Conservation (phyloP, 2,113 vertebrate genomes). For the Toxostoma redivivum region DNA sequence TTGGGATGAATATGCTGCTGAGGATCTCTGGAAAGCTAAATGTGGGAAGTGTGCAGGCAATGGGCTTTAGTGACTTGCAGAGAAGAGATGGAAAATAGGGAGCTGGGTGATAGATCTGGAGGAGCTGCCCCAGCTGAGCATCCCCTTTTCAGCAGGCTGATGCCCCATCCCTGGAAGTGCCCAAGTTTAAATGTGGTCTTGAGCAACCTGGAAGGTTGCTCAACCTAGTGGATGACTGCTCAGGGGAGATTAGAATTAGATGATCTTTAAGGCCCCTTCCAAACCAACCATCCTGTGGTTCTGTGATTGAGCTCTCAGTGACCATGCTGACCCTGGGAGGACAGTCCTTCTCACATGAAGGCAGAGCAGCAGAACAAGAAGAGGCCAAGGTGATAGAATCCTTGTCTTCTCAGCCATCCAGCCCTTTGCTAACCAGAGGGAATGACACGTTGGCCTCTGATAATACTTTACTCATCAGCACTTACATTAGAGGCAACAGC, state of each 20-base stretch:
- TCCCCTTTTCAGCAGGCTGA: background rate
- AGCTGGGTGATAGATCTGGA: background rate
- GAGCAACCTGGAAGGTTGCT: background rate
- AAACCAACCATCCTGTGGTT: background rate
- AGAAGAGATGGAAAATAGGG: background rate
- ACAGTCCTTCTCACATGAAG: too few species aligned
- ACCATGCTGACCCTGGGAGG: background rate
- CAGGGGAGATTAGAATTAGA: background rate
- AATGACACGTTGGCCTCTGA: background rate
- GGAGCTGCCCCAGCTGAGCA: background rate
- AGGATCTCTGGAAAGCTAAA: background rate
- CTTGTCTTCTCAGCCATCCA: background rate
- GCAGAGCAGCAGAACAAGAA: background rate
- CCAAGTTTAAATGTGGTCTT: background rate
- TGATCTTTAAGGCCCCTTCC: background rate
- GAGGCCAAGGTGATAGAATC: background rate
- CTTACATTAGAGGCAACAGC: background rate
- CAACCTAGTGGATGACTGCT: too few species aligned
- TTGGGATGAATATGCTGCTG: background rate
- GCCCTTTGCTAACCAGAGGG: fast-evolving
- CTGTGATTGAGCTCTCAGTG: background rate
- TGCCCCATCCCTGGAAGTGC: background rate
- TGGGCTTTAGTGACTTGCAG: background rate
- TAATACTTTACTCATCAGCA: background rate
- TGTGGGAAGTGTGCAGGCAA: background rate